Conservation (phyloP, 1,140 invertebrate genomes). For the Drosophila arizonae region DNA sequence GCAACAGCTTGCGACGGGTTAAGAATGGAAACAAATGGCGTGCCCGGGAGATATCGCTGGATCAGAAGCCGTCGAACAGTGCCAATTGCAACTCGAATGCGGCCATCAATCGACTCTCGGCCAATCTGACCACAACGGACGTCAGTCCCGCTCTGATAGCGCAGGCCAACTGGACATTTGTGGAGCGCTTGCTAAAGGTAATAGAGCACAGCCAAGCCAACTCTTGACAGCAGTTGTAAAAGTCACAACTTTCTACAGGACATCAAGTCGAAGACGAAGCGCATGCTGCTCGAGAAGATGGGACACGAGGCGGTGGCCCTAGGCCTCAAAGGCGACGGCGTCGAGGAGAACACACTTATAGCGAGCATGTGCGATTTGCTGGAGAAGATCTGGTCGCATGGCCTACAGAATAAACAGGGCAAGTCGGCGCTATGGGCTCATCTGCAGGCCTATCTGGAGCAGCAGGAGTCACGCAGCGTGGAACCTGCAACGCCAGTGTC, state of each 20-base stretch:
- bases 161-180: constrained; percentile 99
- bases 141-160: constrained; percentile 88
- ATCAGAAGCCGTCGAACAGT: constrained; percentile 72
- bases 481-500: constrained; percentile 83
- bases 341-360: constrained; percentile 99
- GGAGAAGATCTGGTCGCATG: constrained; percentile 99
- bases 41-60: constrained; percentile 85
- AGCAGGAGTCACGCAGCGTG: constrained; percentile 89
- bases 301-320: constrained; percentile 91
- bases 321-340: constrained; percentile 89
- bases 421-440: constrained; percentile 98
- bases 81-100: constrained; percentile 46
- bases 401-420: constrained; percentile 96
- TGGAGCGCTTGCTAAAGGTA: constrained; percentile 97
- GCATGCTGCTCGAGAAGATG: constrained; percentile 99
- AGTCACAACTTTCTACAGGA: constrained; percentile 85
- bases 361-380: constrained; percentile 98
- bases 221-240: background rate
- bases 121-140: constrained; percentile 77
- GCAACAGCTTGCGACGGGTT: constrained; percentile 85
- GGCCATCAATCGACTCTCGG: constrained; percentile 74
- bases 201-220: background rate
- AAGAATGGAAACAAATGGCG: constrained; percentile 86
- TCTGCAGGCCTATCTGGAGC: constrained; percentile 93
- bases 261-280: constrained; percentile 96